Percentiles rank a stretch among this genome's conserved stretches.
phyloP scores from a whole-genome alignment of 2,797 vertebrate genomes.

The Podarcis siculus region DNA sequence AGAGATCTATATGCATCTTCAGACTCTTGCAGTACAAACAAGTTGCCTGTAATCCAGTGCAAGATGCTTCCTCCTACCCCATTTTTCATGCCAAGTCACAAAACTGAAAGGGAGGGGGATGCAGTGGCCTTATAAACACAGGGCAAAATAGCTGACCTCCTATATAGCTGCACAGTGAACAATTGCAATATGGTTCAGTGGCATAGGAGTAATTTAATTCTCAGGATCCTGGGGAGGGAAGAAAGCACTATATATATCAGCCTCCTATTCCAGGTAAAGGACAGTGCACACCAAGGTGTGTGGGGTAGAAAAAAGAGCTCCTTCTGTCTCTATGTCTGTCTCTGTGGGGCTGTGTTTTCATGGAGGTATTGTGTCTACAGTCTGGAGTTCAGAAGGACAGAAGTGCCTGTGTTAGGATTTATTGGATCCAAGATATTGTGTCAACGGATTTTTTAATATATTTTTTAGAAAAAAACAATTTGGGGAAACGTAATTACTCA shows the following conservation, averaged over 20 bases:
- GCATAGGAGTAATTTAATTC: not conserved
- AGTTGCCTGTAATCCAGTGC: not conserved
- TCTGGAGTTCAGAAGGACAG: not conserved
- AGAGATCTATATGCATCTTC: not conserved
- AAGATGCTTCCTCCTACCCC: not conserved
- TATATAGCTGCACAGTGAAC: too few species aligned
- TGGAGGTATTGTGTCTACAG: not conserved
- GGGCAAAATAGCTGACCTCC: not conserved
- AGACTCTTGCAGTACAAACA: not conserved
- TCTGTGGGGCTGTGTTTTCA: not conserved
- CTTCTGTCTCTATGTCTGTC: not conserved
- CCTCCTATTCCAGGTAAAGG: not conserved
- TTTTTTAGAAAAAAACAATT: not conserved
- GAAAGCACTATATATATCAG: not conserved
- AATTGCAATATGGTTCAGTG: not conserved
- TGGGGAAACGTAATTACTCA: rapidly evolving
- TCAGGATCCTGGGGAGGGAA: not conserved
- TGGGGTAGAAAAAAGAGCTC: not conserved
- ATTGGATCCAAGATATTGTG: not conserved
- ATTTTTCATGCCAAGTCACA: not conserved
- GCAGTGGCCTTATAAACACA: not conserved
- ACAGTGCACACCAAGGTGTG: not conserved
- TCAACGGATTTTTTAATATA: too few species aligned
- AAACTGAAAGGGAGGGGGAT: not conserved
- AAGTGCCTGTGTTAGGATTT: not conserved